Evolutionary conservation across 2,888 invertebrate species (phyloP), one percentile per base, ranked within the genome.

Genomic region (Microctonus aethiopoides): DNA sequence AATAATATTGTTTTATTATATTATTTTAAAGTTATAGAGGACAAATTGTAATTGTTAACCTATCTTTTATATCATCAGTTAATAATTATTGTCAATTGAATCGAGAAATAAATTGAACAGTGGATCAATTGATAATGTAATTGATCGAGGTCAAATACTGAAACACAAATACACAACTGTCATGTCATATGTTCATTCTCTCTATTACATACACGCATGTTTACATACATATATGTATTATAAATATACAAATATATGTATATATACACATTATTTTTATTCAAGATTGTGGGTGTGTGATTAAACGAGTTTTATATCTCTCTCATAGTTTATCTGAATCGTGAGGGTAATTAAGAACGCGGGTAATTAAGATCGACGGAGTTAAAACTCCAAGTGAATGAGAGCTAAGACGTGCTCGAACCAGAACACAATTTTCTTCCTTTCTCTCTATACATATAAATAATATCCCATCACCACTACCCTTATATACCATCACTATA

Each of bases 361-460:
- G n/a, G n/a, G 61, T 67, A 73, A 73, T 73, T 69, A 71, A 73
- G 63, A 71, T 71, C 68, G 68, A 67, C 54, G 22, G 57, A 68
- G 63, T 69, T 68, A 61, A 64, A 63, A 22, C 41, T 60, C n/a
- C 22, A 59, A 26, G 51, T 59, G 36, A 68, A 68, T 52, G 52
- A 62, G 46, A 62, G 62, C 16, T 46, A 10, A 24, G 56, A 70
- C 65, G 54, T 66, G 51, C 34, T 46, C 60, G 46, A 5, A 16
- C 29, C 26, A 62, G 62, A 62, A 46, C 62, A 62, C 46, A 39
- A 46, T 41, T 36, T 32, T 16, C 46, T 62, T 20, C 22, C 39
- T 39, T 24, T 36, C 60, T 39, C 7, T 16, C 22, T 10, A 2
- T n/a, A 34, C 34, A 20, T 29, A 13, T 9, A 59, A 52, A n/a